Base-by-base conservation (phyloP, 2,113 vertebrate genomes). In the Chaetura pelagica region DNA sequence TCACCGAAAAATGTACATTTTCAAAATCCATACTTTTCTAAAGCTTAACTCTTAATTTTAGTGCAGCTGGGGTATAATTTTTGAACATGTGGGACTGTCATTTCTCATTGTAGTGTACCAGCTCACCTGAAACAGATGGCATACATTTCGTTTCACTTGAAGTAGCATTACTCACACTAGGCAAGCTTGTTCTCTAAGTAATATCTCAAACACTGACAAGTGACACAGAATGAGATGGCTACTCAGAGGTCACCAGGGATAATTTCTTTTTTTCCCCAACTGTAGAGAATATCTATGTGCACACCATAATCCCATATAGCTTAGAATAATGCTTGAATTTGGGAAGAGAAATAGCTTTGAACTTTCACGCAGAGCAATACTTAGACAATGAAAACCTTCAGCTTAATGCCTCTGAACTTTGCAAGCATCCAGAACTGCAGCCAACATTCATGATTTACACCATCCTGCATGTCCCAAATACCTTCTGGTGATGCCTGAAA, bases 291-390 rank as follows among this genome's bases (percentile, higher is more conserved):
- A 48, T 84, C 38, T 35, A 26, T 27, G 51, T 68, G 76, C 40
- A 75, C 68, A 86, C 64, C 26, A 51, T 40, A 84, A 91, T 69
- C 74, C 76, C 58, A 74, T 63, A 40, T 6, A 77, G 79, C 2
- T 93, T 67, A 74, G 19, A 69, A 38, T 34, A 84, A 74, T 9
- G 49, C 79, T 81, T 89, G 92, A 83, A 91, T 86, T 92, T 15
- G 21, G 72, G 35, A 94, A 79, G 62, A 93, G 32, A 91, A 91
- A 94, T 30, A 61, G 84, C 79, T 90, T 84, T 94, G 79, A 95
- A 92, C 87, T 84, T 78, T 67, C 13, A 2, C 0, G 5, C 49
- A 81, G 76, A 94, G 61, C 49, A 75, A 59, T 40, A 49, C 74
- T 80, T n/a, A 18, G 42, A 44, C 38, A 67, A 22, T 9, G 34